Evolutionary conservation across 2,797 vertebrate genomes (phyloP).

Genomic region (Chelmon rostratus): DNA sequence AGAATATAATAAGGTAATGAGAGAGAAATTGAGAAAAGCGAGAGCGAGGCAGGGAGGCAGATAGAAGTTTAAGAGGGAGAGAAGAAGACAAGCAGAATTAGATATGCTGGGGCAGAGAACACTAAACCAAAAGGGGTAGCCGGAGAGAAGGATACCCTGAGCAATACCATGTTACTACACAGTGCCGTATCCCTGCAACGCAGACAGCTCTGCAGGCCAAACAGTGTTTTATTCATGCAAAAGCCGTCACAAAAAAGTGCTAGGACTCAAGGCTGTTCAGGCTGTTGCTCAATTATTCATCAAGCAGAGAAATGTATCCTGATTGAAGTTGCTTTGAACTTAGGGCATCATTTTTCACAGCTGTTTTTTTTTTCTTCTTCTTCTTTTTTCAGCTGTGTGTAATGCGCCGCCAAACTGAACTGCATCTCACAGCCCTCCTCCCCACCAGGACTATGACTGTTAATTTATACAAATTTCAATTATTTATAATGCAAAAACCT

Average conservation of each 20-base stretch:
- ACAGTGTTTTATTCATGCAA: conserved; percentile 87
- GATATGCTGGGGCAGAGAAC: conserved; percentile 50
- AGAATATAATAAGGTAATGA: conserved; percentile 59
- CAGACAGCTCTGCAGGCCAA: conserved; percentile 77
- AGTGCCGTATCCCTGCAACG: conserved; percentile 59
- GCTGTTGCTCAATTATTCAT: conserved; percentile 89
- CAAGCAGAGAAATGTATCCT: conserved; percentile 86
- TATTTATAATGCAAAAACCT: conserved; percentile 80
- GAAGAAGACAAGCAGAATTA: conserved; percentile 43
- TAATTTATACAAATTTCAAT: conserved; percentile 83
- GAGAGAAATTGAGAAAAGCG: conserved; percentile 39
- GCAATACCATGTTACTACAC: conserved; percentile 72
- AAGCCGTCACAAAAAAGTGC: conserved; percentile 75
- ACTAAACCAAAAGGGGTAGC: conserved; percentile 43
- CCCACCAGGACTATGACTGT: conserved; percentile 62
- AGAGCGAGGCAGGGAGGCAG: conserved; percentile 15
- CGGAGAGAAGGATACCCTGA: conserved; percentile 57
- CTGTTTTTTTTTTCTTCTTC: conserved; percentile 54
- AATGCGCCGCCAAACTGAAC: conserved; percentile 66
- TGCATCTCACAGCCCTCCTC: conserved; percentile 41
- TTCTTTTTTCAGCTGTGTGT: conserved; percentile 54
- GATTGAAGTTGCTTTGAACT: conserved; percentile 90
- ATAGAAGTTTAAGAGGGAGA: conserved; percentile 36
- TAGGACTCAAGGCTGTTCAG: conserved; percentile 84
- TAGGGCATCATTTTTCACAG: conserved; percentile 84